These are phyloP conservation scores for Adrianichthys oophorus DNA, from an alignment of 2,797 vertebrate genomes.

Conservation along the genomic window DNA sequence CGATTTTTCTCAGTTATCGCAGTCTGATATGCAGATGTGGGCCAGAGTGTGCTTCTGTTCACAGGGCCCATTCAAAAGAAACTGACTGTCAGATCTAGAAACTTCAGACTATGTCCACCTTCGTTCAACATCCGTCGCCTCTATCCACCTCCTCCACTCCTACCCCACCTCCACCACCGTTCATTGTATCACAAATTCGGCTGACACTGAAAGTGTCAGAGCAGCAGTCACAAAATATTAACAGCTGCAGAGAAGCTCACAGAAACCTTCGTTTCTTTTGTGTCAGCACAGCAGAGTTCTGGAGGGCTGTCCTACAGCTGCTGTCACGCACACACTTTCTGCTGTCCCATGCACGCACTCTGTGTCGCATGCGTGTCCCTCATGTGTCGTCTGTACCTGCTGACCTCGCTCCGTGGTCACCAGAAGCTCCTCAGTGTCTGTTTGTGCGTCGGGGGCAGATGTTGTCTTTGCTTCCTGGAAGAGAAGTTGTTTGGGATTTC, in stretches of 20 bases:
- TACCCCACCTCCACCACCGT: slow-evolving; percentile 3
- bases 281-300: slow-evolving; percentile 59
- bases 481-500: too few species aligned
- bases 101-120: background rate
- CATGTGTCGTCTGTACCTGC: too few species aligned
- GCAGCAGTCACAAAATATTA: slow-evolving; percentile 79
- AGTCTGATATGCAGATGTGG: slow-evolving; percentile 90
- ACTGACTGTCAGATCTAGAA: slow-evolving; percentile 50
- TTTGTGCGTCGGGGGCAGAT: too few species aligned
- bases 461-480: too few species aligned
- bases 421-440: too few species aligned
- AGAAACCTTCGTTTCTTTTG: slow-evolving; percentile 67
- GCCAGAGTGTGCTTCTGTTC: slow-evolving; percentile 80
- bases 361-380: too few species aligned
- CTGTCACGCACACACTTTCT: too few species aligned
- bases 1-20: slow-evolving; percentile 90
- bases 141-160: slow-evolving; percentile 32
- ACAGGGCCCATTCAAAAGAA: slow-evolving; percentile 86
- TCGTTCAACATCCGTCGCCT: slow-evolving; percentile 20
- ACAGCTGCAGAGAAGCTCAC: slow-evolving; percentile 77
- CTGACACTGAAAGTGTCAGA: slow-evolving; percentile 67
- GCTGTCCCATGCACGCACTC: too few species aligned
- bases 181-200: slow-evolving; percentile 67
- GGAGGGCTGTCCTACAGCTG: too few species aligned
- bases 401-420: too few species aligned